phyloP scores from a whole-genome alignment of 2,797 vertebrate genomes.

The Leucoraja ocellata region DNA sequence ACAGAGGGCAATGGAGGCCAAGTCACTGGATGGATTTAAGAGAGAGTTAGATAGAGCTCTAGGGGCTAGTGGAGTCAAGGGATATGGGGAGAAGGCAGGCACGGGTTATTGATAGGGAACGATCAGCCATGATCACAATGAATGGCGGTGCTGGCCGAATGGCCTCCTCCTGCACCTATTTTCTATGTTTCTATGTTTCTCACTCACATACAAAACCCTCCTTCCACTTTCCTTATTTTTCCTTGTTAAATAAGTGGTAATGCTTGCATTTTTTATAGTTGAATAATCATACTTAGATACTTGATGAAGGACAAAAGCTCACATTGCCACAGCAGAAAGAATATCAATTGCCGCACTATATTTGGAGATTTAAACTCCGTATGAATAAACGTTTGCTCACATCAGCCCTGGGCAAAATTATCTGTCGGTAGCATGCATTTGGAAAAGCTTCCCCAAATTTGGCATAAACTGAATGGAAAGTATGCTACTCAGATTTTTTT shows the following conservation, averaged over 20 bases:
- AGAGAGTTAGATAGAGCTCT: too few relatives aligned
- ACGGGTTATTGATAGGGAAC: too few relatives aligned
- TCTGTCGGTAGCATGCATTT: not conserved
- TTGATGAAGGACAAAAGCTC: not conserved
- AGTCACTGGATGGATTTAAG: too few relatives aligned
- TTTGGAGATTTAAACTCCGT: not conserved
- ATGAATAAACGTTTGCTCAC: not conserved
- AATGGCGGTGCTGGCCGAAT: too few relatives aligned
- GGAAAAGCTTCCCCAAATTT: not conserved
- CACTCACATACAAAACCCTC: not conserved
- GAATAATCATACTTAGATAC: not conserved
- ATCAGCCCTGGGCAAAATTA: not conserved
- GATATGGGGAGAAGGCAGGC: too few relatives aligned
- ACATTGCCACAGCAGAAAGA: not conserved
- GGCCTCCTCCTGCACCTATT: too few relatives aligned
- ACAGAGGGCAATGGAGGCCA: too few relatives aligned
- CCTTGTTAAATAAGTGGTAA: not conserved
- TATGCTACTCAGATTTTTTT: not conserved
- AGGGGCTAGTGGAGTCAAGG: too few relatives aligned
- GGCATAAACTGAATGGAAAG: not conserved
- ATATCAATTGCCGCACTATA: not conserved
- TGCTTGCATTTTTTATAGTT: not conserved
- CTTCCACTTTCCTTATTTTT: not conserved
- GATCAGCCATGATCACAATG: too few relatives aligned
- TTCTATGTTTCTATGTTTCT: too few relatives aligned